Percentiles rank a stretch among this genome's conserved stretches.
These are phyloP conservation scores for Autographa gamma DNA, from an alignment of 2,888 invertebrate genomes.

Conservation along the genomic window DNA sequence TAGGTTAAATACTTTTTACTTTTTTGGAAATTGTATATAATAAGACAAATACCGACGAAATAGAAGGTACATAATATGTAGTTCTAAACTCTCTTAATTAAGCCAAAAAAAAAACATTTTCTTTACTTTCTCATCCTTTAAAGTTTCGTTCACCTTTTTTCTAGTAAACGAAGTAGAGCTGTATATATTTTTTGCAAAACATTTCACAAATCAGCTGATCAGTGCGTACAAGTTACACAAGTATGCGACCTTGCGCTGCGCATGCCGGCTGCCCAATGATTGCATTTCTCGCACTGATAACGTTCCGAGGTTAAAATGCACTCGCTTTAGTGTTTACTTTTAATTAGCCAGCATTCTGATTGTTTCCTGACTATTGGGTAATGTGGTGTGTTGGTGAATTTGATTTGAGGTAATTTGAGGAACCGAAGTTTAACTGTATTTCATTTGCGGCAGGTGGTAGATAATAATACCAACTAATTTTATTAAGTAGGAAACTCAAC, in stretches of 20 bases:
- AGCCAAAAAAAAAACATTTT: too few species aligned
- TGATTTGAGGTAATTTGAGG: neutral
- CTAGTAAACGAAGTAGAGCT: neutral
- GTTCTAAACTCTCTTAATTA: too few species aligned
- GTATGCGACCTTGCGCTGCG: constrained; percentile 47
- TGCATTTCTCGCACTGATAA: constrained; percentile 59
- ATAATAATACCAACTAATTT: too few species aligned
- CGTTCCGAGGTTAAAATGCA: constrained; percentile 48
- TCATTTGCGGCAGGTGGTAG: neutral
- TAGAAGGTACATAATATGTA: too few species aligned
- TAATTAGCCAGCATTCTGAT: constrained; percentile 50
- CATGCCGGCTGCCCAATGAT: constrained; percentile 34
- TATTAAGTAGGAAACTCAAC: too few species aligned
- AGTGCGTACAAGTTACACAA: constrained; percentile 27
- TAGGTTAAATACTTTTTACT: too few species aligned
- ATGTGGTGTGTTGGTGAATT: constrained; percentile 6
- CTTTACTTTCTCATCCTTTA: too few species aligned
- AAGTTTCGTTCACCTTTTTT: too few species aligned
- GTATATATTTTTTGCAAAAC: neutral
- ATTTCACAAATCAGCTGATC: constrained; percentile 43
- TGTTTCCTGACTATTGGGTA: constrained; percentile 36
- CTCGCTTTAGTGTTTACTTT: constrained; percentile 35
- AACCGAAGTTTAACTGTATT: neutral
- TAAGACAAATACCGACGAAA: too few species aligned
- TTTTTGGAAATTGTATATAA: too few species aligned